Conservation (phyloP, 2,113 vertebrate genomes). For the Protobothrops mucrosquamatus region DNA sequence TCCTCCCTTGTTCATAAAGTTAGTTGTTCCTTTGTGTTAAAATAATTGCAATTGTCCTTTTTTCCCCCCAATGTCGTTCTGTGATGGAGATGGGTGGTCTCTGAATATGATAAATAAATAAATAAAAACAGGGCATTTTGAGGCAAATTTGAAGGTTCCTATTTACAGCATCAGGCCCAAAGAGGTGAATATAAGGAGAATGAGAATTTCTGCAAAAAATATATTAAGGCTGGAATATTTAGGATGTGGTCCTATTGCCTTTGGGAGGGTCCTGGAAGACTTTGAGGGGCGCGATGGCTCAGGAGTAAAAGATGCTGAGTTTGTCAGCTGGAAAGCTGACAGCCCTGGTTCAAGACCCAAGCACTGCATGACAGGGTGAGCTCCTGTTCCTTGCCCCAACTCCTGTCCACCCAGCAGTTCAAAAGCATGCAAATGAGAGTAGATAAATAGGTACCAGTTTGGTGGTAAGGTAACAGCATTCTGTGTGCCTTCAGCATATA, state of each 20-base stretch:
- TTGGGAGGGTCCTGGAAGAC: not conserved
- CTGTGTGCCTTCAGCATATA: not conserved
- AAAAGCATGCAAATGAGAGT: not conserved
- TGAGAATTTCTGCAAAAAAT: not conserved
- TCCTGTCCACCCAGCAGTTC: not conserved
- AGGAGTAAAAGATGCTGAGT: not conserved
- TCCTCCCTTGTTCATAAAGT: not conserved
- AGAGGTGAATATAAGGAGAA: not conserved
- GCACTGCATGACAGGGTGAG: not conserved
- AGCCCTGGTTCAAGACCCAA: not conserved
- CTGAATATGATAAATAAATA: not conserved
- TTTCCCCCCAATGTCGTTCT: not conserved
- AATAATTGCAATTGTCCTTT: not conserved
- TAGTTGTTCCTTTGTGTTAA: not conserved
- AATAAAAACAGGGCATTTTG: not conserved
- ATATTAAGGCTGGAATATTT: not conserved
- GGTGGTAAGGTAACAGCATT: not conserved
- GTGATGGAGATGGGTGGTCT: not conserved
- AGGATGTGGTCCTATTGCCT: not conserved
- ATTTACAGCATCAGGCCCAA: not conserved
- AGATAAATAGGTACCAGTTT: not conserved
- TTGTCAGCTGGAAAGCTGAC: not conserved
- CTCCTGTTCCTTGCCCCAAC: not conserved
- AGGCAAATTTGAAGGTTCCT: not conserved
- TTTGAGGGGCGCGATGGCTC: not conserved